These are phyloP conservation scores for Piliocolobus tephrosceles DNA, from an alignment of 2,113 vertebrate species.

Conservation along the genomic window DNA sequence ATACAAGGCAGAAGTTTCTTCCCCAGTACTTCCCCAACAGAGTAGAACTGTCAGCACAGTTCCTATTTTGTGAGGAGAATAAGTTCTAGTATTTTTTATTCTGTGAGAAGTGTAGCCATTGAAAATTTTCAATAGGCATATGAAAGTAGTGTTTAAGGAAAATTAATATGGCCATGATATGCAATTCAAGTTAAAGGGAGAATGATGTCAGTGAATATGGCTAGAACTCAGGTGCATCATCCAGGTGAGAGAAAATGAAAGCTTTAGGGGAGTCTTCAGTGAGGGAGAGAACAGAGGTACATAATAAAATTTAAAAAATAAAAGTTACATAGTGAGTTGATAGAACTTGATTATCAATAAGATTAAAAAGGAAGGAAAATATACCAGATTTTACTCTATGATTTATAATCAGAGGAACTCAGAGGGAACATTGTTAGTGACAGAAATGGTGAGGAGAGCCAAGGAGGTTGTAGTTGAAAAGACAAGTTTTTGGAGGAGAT, in stretches of 20 bases:
- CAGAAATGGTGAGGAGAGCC: background rate
- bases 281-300: background rate
- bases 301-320: background rate
- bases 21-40: background rate
- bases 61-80: background rate
- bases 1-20: background rate
- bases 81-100: background rate
- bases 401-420: slow-evolving; percentile 42
- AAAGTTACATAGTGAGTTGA: background rate
- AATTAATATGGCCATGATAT: background rate
- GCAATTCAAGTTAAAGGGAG: background rate
- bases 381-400: background rate
- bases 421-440: background rate
- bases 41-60: background rate
- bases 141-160: background rate
- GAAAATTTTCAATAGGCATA: background rate
- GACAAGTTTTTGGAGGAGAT: background rate
- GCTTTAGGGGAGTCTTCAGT: background rate
- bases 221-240: background rate
- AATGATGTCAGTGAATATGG: background rate
- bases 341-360: background rate
- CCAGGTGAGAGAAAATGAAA: background rate
- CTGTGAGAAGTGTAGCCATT: background rate
- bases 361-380: background rate
- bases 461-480: background rate